Conservation (phyloP, 2,888 invertebrate genomes). For the Epistrophella euchroma region DNA sequence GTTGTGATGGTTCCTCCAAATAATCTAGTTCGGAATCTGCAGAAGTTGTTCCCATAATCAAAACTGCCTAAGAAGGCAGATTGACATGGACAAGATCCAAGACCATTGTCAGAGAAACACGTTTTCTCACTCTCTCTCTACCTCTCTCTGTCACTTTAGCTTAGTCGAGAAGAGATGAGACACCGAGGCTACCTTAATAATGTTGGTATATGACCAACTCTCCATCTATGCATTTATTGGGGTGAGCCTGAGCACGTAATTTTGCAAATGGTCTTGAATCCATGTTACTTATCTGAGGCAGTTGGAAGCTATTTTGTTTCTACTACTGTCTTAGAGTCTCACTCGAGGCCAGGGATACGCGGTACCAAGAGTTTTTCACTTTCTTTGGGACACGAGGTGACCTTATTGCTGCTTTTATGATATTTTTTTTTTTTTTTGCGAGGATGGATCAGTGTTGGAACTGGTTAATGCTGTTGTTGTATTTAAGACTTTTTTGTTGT, state of each 20-base stretch:
- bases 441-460: constrained; percentile 29
- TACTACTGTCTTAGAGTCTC: neutral
- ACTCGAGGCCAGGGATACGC: constrained; percentile 15
- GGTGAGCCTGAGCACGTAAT: constrained; percentile 67
- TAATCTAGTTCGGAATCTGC: constrained; percentile 4
- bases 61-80: constrained; percentile 47
- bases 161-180: constrained; percentile 37
- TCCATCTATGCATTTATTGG: constrained; percentile 9
- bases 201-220: constrained; percentile 36
- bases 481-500: neutral
- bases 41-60: constrained; percentile 64
- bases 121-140: constrained; percentile 25
- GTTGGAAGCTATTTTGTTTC: constrained; percentile 39
- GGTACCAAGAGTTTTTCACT: constrained; percentile 78
- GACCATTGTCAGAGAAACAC: constrained; percentile 36
- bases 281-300: constrained; percentile 36
- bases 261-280: constrained; percentile 52
- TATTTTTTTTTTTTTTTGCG: constrained; percentile 11
- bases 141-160: constrained; percentile 1
- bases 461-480: constrained; percentile 31
- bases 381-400: constrained; percentile 81
- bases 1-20: constrained; percentile 19
- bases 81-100: constrained; percentile 40
- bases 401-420: constrained; percentile 76
- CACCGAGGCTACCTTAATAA: constrained; percentile 48